These are phyloP conservation scores for Marmota flaviventris DNA, from an alignment of 2,113 vertebrate genomes.

Conservation along the genomic window DNA sequence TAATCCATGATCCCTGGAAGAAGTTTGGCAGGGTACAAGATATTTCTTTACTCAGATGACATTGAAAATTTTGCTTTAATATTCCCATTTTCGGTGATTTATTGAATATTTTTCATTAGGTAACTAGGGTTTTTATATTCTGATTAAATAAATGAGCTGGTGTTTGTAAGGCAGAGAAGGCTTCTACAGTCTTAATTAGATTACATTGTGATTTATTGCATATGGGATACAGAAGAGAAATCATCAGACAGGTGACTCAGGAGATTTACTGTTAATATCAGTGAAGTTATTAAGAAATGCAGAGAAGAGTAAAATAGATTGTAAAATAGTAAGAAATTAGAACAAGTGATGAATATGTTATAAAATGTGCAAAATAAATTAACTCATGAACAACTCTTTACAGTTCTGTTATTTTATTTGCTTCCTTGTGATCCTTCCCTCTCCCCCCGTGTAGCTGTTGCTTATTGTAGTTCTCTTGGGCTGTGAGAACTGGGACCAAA, in stretches of 20 bases:
- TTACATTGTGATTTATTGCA: constrained; percentile 37
- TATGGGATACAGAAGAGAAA: constrained; percentile 40
- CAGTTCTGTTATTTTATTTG: neutral
- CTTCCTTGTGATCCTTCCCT: neutral
- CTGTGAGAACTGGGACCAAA: neutral
- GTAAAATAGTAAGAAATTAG: neutral
- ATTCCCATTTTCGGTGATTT: constrained; percentile 18
- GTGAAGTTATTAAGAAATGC: constrained; percentile 26
- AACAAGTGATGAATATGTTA: constrained; percentile 1
- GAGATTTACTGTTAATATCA: constrained; percentile 19
- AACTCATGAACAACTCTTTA: neutral
- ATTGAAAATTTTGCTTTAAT: constrained; percentile 22
- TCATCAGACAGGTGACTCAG: neutral
- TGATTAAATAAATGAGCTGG: constrained; percentile 41
- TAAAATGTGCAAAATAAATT: constrained; percentile 28
- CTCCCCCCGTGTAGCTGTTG: neutral
- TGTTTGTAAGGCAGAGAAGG: neutral
- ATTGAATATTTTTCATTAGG: constrained; percentile 45
- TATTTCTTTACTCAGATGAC: constrained; percentile 16
- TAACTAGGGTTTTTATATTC: constrained; percentile 38
- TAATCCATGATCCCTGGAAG: neutral
- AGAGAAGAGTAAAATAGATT: constrained; percentile 29
- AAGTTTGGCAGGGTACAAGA: neutral
- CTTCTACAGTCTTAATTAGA: constrained; percentile 28
- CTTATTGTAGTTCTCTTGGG: neutral